Evolutionary conservation across 2,113 vertebrate species (phyloP).

Genomic region (human (Homo sapiens)): GRCh38 chrX:134728501-134729000

Average conservation of each 20-base stretch:
- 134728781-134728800: not conserved
- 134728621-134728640: not conserved
- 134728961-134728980: not conserved
- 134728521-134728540: not conserved
- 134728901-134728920: not conserved
- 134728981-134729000: not conserved
- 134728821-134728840: not conserved
- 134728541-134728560: constrained; percentile 35
- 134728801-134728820: constrained; percentile 29
- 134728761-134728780: not conserved
- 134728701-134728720: not conserved
- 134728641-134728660: not conserved
- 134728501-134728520: not conserved
- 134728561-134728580: not conserved
- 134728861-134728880: constrained; percentile 19
- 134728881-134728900: not conserved
- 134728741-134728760: constrained; percentile 7
- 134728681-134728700: not conserved
- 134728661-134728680: not conserved
- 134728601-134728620: not conserved
- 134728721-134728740: constrained; percentile 7
- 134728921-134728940: not conserved
- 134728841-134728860: not conserved
- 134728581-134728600: not conserved
- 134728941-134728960: not conserved